A percentile compares a stretch with the other conserved stretches of the same genome.
phyloP scores from a whole-genome alignment of 2,888 invertebrate genomes.

The Lobophora halterata region DNA sequence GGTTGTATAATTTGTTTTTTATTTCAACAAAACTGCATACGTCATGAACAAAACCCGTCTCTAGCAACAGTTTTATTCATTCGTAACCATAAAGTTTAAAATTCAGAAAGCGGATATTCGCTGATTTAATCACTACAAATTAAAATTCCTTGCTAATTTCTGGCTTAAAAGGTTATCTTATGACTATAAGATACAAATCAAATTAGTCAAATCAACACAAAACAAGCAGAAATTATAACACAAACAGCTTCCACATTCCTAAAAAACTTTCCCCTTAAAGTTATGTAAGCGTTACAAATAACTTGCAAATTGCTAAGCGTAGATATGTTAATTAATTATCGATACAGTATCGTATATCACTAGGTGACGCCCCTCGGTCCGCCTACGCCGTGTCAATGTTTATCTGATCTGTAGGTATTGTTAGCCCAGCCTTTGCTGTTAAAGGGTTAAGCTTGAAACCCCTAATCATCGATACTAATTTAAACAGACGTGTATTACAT shows the following conservation, averaged over 20 bases:
- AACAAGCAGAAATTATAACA: constrained; percentile 15
- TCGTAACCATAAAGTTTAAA: too few species aligned
- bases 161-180: too few species aligned
- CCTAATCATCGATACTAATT: not conserved
- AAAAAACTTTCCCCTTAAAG: constrained; percentile 16
- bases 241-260: constrained; percentile 22
- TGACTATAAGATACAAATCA: too few species aligned
- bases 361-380: constrained; percentile 55
- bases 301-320: constrained; percentile 33
- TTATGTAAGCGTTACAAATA: constrained; percentile 37
- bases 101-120: too few species aligned
- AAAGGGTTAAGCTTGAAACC: constrained; percentile 32
- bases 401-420: constrained; percentile 53
- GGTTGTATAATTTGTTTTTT: too few species aligned
- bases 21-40: too few species aligned
- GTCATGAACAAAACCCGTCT: too few species aligned
- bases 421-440: constrained; percentile 34
- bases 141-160: too few species aligned
- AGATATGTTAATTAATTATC: constrained; percentile 57
- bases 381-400: constrained; percentile 63
- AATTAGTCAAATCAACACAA: not conserved
- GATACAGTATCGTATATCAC: constrained; percentile 51
- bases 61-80: too few species aligned
- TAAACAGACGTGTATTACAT: too few species aligned
- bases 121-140: too few species aligned